Percentiles rank a stretch among this genome's conserved stretches.
phyloP scores from a whole-genome alignment of 2,888 invertebrate species.

The Cinara cedri region DNA sequence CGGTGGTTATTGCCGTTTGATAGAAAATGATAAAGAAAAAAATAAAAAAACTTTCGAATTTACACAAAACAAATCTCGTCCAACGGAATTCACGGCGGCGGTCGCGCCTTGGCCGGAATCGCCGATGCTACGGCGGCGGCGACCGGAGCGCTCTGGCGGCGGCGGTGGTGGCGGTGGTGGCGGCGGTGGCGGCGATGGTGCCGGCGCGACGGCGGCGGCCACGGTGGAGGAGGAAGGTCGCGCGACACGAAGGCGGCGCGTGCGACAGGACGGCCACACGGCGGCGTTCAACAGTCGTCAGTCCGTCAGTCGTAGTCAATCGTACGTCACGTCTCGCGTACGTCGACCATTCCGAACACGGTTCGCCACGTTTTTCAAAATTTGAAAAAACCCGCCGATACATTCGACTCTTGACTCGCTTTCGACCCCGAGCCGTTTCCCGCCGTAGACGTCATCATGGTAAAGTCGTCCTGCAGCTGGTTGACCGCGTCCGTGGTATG shows the following conservation, averaged over 20 bases:
- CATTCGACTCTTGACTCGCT: background rate
- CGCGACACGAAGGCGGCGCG: constrained; percentile 12
- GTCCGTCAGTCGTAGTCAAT: constrained; percentile 33
- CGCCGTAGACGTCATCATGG: background rate
- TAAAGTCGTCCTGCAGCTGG: constrained; percentile 23
- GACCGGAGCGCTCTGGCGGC: constrained; percentile 7
- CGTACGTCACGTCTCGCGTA: constrained; percentile 7
- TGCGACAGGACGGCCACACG: constrained; percentile 5
- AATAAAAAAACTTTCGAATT: background rate
- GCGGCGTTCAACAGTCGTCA: constrained; percentile 47
- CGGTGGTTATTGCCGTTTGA: background rate
- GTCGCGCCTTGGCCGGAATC: too few species aligned
- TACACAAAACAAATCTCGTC: constrained; percentile 18
- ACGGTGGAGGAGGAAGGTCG: constrained; percentile 58
- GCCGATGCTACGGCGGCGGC: background rate
- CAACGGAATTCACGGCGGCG: constrained; percentile 16
- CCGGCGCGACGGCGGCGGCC: background rate
- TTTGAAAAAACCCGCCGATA: background rate
- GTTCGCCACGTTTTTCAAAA: constrained; percentile 29
- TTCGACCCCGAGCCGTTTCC: background rate
- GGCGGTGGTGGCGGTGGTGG: background rate
- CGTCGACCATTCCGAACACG: background rate
- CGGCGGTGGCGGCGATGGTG: background rate
- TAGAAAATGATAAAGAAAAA: background rate
- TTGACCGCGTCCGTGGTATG: constrained; percentile 17